Conservation (phyloP, 2,113 vertebrate genomes). For the Lates calcarifer region DNA sequence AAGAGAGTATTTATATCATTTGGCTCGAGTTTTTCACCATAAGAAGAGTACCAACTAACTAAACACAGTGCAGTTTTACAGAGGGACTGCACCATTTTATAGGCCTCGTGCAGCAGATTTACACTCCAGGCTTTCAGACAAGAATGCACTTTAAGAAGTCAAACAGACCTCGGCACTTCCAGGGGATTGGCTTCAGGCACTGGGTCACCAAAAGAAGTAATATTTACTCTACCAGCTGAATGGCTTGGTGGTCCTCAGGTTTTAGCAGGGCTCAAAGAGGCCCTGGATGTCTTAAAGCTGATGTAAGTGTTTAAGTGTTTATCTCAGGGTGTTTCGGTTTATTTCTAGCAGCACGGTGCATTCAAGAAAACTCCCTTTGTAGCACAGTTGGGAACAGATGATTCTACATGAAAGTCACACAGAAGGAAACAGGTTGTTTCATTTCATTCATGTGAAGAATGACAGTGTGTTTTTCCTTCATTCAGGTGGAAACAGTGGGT, state of each 20-base stretch:
- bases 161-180: conserved; percentile 77
- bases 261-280: conserved; percentile 72
- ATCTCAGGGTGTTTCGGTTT: conserved; percentile 73
- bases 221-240: conserved; percentile 82
- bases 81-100: conserved; percentile 70
- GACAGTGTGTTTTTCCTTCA: conserved; percentile 11
- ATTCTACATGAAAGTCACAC: conserved; percentile 27
- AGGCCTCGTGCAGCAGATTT: conserved; percentile 78
- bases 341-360: conserved; percentile 48
- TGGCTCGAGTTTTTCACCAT: conserved; percentile 54
- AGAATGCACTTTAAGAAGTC: conserved; percentile 86
- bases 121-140: conserved; percentile 83
- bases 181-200: conserved; percentile 72
- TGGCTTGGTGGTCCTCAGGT: conserved; percentile 80
- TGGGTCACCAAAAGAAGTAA: conserved; percentile 85
- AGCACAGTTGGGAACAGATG: conserved; percentile 25
- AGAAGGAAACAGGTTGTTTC: conserved; percentile 8
- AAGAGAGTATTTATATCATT: conserved; percentile 54
- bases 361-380: conserved; percentile 15
- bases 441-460: not conserved
- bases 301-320: conserved; percentile 80
- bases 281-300: conserved; percentile 71
- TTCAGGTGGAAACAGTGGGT: conserved; percentile 97
- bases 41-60: conserved; percentile 53
- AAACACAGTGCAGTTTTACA: conserved; percentile 71